Evolutionary conservation across 2,888 invertebrate genomes (phyloP), one percentile per base, ranked within the genome.

Genomic region (Bugula neritina): DNA sequence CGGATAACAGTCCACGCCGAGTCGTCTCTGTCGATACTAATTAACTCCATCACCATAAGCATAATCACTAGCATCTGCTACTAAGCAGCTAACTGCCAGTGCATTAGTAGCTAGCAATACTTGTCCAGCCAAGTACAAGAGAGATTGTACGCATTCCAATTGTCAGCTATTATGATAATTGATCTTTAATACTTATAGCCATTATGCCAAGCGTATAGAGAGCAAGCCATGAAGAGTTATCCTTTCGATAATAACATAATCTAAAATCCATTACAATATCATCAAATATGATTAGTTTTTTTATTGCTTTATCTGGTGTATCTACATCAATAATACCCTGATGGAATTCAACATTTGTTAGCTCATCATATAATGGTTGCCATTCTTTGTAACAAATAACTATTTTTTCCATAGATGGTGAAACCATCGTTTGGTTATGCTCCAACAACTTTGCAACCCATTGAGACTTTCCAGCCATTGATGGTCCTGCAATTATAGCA

Each of bases 221-320:
- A 57, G n/a, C 5, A 13, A 57, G n/a, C 10, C n/a, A 13, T 27
- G 5, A 23, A 3, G 57, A 57, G 57, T 5, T 27, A 57, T 57
- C n/a, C n/a, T 27, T n/a, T 57, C 23, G n/a, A n/a, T n/a, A n/a
- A n/a, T n/a, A n/a, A n/a, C n/a, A n/a, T n/a, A n/a, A n/a, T n/a
- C 25, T 57, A 27, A 57, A 10, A 13, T 57, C 10, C 57, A 13
- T 23, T 23, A 57, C n/a, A 10, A 57, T 57, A n/a, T 57, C 57
- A 27, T 57, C 57, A 27, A 23, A 57, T 23, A 57, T 57, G 57
- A 57, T 57, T 27, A 57, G n/a, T 57, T 57, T 57, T n/a, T 27
- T 57, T 3, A 57, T 57, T 57, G 57, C 5, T 57, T 57, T 57
- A 57, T 57, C 57, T 23, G n/a, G 57, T 57, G n/a, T 27, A 57